phyloP scores from a whole-genome alignment of 2,888 invertebrate genomes.

The Xanthorhoe designata region DNA sequence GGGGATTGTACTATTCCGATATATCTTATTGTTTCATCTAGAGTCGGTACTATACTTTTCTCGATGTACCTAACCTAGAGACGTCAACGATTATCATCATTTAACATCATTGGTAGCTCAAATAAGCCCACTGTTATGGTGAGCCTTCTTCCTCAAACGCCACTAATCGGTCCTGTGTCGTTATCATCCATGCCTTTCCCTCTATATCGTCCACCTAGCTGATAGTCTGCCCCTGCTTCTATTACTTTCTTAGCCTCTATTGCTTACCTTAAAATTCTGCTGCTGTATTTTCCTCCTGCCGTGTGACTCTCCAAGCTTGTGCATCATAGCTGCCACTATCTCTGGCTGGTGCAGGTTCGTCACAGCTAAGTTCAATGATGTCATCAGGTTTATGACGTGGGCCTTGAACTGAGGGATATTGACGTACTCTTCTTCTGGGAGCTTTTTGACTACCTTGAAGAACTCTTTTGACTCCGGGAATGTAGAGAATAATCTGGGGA shows the following conservation, averaged over 20 bases:
- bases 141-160: too few species aligned
- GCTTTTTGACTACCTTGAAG: slow-evolving; percentile 72
- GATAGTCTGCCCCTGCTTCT: too few species aligned
- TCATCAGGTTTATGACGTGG: slow-evolving; percentile 79
- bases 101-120: too few species aligned
- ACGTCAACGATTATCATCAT: too few species aligned
- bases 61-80: too few species aligned
- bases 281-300: slow-evolving; percentile 66
- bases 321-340: slow-evolving; percentile 76
- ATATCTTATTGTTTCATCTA: too few species aligned
- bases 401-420: slow-evolving; percentile 78
- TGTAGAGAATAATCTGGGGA: slow-evolving; percentile 67
- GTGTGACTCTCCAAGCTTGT: slow-evolving; percentile 76
- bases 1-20: too few species aligned
- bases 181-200: too few species aligned
- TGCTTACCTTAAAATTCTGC: slow-evolving; percentile 70
- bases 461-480: slow-evolving; percentile 73
- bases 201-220: too few species aligned
- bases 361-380: slow-evolving; percentile 71
- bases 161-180: too few species aligned
- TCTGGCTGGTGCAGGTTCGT: slow-evolving; percentile 74
- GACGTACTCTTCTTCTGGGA: slow-evolving; percentile 67
- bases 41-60: too few species aligned
- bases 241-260: neutral
- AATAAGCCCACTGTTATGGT: too few species aligned